Evolutionary conservation across 1,140 invertebrate genomes (phyloP), one percentile per base, ranked within the genome.

Genomic region (Drosophila santomea): DNA sequence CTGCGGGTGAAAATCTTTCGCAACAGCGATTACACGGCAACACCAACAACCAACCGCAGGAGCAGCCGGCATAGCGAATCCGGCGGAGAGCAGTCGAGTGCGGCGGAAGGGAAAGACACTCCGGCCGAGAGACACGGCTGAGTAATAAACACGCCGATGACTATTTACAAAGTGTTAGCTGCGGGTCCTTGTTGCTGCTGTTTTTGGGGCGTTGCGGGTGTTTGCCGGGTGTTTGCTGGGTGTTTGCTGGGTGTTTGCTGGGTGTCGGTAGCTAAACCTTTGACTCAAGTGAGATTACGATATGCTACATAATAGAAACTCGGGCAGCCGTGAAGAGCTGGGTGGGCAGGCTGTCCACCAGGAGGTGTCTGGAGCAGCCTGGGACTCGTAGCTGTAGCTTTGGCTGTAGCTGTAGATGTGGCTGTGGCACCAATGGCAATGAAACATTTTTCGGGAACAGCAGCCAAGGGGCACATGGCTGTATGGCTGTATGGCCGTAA

Each of bases 391-490:
- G 8, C 7, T 14, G 28, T 14, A 44, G 15, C n/a, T n/a, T n/a
- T n/a, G n/a, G n/a, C 8, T 20, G 20, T 4, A 28, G 28, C 39
- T 15, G 59, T 12, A 43, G 12, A 47, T 20, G 20, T 3, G 36
- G 28, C 47, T 15, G 59, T n/a, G 50, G 12, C 60, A n/a, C 66
- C 62, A 64, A 74, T 60, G 48, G 83, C 82, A 88, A 86, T 86
- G 82, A 86, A 86, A 88, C 79, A 86, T 86, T 86, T 86, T 86
- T 86, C 78, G 82, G 82, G 78, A 79, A 78, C 82, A 88, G 72
- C 82, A 78, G 75, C 74, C 62, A 71, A 54, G 73, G 81, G 74
- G 60, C 59, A 57, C 68, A 50, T 59, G 62, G 83, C 71, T 48
- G 83, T 86, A 88, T 32, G 32, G 32, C 32, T 2, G 32, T 10